These are phyloP conservation scores for Fukomys damarensis DNA, from an alignment of 2,113 vertebrate species.

Conservation along the genomic window DNA sequence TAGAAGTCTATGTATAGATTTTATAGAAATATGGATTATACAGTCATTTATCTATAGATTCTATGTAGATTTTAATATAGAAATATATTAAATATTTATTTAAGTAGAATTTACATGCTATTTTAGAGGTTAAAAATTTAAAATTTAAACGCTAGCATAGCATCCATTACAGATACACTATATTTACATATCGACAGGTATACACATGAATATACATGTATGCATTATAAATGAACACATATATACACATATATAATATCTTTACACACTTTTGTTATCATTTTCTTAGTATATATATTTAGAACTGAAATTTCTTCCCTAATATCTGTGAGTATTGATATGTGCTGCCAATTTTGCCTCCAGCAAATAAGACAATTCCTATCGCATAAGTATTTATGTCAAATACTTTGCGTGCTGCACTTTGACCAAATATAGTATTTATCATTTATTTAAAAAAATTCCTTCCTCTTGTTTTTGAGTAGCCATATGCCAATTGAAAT, in stretches of 20 bases:
- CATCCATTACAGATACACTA: not conserved
- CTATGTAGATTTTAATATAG: not conserved
- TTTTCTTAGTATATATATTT: slow-evolving; percentile 1
- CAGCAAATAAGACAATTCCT: not conserved
- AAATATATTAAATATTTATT: not conserved
- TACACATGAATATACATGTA: not conserved
- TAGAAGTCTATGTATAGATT: too few relatives aligned
- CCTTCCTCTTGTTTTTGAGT: not conserved
- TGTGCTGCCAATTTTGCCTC: not conserved
- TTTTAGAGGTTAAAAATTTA: not conserved
- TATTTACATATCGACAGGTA: not conserved
- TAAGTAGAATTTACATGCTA: not conserved
- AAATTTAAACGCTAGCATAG: not conserved
- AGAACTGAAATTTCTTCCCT: not conserved
- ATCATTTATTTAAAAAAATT: not conserved
- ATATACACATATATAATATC: not conserved
- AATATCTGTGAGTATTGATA: not conserved
- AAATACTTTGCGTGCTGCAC: not conserved
- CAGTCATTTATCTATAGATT: not conserved
- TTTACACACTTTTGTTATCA: not conserved
- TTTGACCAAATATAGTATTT: not conserved
- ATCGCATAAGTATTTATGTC: not conserved
- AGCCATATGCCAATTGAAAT: not conserved
- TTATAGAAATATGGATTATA: not conserved
- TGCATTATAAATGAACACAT: not conserved